phyloP scores from a whole-genome alignment of 30 jellyfish, hydroid and myxozoan genomes.

The Mastigias papua region DNA sequence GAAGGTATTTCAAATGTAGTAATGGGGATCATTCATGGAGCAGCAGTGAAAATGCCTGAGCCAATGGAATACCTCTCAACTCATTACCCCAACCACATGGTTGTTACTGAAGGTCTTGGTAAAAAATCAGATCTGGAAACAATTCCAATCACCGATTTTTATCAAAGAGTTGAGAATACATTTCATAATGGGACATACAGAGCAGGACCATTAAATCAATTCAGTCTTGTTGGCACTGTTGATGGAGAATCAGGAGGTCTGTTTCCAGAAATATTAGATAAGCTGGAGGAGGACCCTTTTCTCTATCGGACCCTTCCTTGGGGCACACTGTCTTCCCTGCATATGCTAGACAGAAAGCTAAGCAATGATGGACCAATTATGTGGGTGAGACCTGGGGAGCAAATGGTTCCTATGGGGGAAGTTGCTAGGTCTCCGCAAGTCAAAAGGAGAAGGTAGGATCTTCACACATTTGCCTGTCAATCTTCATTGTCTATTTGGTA shows the following conservation, averaged over 20 bases:
- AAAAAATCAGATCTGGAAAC: conserved; percentile 90
- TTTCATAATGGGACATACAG: conserved; percentile 92
- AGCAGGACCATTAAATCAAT: conserved; percentile 88
- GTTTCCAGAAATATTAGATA: conserved; percentile 86
- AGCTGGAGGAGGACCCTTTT: conserved; percentile 92
- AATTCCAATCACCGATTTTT: conserved; percentile 76
- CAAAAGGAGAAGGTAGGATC: conserved; percentile 79
- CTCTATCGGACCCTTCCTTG: conserved; percentile 91
- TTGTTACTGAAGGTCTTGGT: conserved; percentile 89
- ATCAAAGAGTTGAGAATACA: conserved; percentile 76
- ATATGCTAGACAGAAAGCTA: conserved; percentile 72
- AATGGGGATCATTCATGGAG: conserved; percentile 98
- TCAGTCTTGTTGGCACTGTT: conserved; percentile 96
- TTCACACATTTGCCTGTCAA: neutral
- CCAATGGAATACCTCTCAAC: conserved; percentile 81
- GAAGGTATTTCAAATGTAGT: conserved; percentile 88
- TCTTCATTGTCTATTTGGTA: no score
- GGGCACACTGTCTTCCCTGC: conserved; percentile 89
- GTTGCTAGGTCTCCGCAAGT: conserved; percentile 85
- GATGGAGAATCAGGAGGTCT: conserved; percentile 96
- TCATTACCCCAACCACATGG: conserved; percentile 82
- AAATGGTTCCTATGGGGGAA: conserved; percentile 95
- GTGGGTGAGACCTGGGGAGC: conserved; percentile 99
- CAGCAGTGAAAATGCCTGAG: conserved; percentile 88
- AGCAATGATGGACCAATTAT: conserved; percentile 98